A percentile compares a stretch with the other conserved stretches of the same genome.
These are phyloP conservation scores for Clarias batrachus DNA, from an alignment of 2,113 vertebrate genomes.

Conservation along the genomic window DNA sequence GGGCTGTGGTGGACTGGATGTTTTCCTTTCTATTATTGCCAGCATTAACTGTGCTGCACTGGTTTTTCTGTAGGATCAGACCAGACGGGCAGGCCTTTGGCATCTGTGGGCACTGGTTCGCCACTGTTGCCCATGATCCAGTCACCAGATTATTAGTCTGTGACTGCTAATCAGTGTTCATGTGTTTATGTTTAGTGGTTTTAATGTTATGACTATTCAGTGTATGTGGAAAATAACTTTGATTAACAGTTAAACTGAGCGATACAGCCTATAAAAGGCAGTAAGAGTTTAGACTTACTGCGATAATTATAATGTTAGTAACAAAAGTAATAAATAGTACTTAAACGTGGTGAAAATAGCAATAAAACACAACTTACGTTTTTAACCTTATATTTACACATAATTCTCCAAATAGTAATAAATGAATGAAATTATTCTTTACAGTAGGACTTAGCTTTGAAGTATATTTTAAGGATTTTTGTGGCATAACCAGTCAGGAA, in stretches of 20 bases:
- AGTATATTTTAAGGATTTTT: background rate
- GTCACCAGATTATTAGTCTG: no score
- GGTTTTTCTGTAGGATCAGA: no score
- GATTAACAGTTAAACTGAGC: background rate
- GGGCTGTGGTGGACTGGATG: no score
- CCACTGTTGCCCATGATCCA: no score
- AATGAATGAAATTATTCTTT: background rate
- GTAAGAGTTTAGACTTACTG: background rate
- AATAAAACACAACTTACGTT: background rate
- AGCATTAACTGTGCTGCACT: no score
- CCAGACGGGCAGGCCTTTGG: no score
- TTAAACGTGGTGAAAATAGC: background rate
- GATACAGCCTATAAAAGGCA: background rate
- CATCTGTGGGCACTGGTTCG: no score
- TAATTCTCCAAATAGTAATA: background rate
- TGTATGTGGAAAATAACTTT: background rate
- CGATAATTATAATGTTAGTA: background rate
- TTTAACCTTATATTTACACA: background rate
- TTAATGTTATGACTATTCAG: no score
- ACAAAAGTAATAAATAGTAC: background rate
- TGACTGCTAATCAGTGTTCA: no score
- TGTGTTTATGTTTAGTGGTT: no score
- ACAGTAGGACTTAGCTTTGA: background rate
- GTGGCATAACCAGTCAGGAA: background rate
- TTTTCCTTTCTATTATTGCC: no score